These are phyloP conservation scores for Pseudocheirus occidentalis DNA, from an alignment of 2,797 vertebrate species.

Conservation along the genomic window DNA sequence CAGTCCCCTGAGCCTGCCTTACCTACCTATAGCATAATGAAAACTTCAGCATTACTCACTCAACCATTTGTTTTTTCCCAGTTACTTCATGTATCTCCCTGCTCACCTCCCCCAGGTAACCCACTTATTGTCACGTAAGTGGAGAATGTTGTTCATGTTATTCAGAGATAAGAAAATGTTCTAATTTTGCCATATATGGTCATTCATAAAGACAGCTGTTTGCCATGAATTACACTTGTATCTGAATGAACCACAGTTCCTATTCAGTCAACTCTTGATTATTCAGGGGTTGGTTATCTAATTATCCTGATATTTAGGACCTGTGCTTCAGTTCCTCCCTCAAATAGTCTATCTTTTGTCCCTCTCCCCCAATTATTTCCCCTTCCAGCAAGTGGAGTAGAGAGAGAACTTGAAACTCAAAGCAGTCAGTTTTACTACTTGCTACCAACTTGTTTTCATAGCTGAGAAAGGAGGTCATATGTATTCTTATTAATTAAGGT, in stretches of 20 bases:
- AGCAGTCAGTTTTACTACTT: constrained; percentile 4
- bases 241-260: not conserved
- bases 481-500: not conserved
- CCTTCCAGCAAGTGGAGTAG: not conserved
- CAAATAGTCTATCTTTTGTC: not conserved
- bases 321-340: not conserved
- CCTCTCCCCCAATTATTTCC: not conserved
- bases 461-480: not conserved
- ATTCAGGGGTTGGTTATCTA: not conserved
- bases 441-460: constrained; percentile 11
- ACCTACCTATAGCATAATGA: not conserved
- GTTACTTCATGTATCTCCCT: not conserved
- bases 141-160: constrained; percentile 14
- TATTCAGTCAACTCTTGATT: not conserved
- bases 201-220: not conserved
- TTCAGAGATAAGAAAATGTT: not conserved
- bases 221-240: not conserved
- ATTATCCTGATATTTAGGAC: not conserved
- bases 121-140: constrained; percentile 1
- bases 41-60: constrained; percentile 22
- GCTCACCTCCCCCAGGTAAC: constrained; percentile 16
- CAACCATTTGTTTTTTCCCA: constrained; percentile 33
- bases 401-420: not conserved
- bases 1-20: not conserved
- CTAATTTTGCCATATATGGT: not conserved